These are phyloP conservation scores for Drosophila mayri DNA, from an alignment of 1,140 invertebrate genomes.

Conservation along the genomic window DNA sequence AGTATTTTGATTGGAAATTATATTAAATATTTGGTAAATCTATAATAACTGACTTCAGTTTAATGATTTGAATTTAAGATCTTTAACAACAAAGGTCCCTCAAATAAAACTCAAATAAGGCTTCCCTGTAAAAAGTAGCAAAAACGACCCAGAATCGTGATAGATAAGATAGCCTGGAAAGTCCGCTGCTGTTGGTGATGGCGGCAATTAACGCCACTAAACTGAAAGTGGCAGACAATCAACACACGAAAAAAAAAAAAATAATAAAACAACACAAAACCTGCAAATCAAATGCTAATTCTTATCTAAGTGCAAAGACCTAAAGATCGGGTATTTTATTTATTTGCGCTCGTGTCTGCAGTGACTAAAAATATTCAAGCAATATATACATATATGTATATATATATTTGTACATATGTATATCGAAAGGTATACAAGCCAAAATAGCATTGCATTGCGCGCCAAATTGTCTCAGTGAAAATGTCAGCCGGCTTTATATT, in stretches of 20 bases:
- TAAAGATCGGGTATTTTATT: conserved; percentile 46
- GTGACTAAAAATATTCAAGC: conserved; percentile 38
- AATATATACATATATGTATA: background rate
- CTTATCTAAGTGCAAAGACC: conserved; percentile 62
- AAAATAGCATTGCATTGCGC: conserved; percentile 29
- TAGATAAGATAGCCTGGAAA: conserved; percentile 32
- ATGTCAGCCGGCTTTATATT: conserved; percentile 23
- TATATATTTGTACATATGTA: background rate
- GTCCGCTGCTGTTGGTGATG: conserved; percentile 13
- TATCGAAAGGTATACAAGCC: background rate
- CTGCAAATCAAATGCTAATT: conserved; percentile 59
- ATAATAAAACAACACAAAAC: conserved; percentile 4
- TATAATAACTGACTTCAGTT: background rate
- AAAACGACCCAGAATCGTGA: background rate
- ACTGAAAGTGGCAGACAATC: conserved; percentile 5
- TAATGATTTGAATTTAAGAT: background rate
- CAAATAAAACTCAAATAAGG: too few relatives aligned
- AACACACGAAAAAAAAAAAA: conserved; percentile 9
- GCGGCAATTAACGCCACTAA: conserved; percentile 36
- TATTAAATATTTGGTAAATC: background rate
- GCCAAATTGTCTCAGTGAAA: conserved; percentile 38
- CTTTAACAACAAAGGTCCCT: too few relatives aligned
- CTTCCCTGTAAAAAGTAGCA: background rate
- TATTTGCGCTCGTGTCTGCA: conserved; percentile 40
- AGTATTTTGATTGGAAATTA: background rate